Evolutionary conservation across 1,140 invertebrate species (phyloP).

Genomic region (Drosophila bifasciata): DNA sequence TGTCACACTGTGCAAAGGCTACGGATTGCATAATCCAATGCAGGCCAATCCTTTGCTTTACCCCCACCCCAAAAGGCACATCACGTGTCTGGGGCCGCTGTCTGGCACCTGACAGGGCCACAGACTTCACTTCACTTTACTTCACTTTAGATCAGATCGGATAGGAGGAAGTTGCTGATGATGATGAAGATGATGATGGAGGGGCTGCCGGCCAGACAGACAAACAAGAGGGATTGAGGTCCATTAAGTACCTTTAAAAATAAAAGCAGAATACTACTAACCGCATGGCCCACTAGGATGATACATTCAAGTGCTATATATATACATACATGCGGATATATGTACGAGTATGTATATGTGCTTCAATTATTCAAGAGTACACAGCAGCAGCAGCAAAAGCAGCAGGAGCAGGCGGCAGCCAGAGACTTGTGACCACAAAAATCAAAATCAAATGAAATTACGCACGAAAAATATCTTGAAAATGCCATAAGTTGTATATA

Average conservation of each 20-base stretch:
- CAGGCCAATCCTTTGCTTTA: slow-evolving; percentile 1
- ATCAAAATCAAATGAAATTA: slow-evolving; percentile 73
- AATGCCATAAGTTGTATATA: slow-evolving; percentile 74
- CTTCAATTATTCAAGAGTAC: slow-evolving; percentile 75
- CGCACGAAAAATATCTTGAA: slow-evolving; percentile 80
- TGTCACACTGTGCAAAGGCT: slow-evolving; percentile 39
- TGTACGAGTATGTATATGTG: slow-evolving; percentile 12
- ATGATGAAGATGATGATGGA: slow-evolving; percentile 36
- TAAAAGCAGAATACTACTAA: slow-evolving; percentile 76
- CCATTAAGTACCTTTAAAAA: slow-evolving; percentile 83
- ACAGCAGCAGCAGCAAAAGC: slow-evolving; percentile 11
- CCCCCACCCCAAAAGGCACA: slow-evolving; percentile 27
- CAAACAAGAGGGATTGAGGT: slow-evolving; percentile 59
- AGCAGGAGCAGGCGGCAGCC: neutral
- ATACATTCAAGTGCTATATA: slow-evolving; percentile 33
- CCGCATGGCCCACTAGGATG: slow-evolving; percentile 75
- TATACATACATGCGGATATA: slow-evolving; percentile 19
- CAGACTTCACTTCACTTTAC: slow-evolving; percentile 20
- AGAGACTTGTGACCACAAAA: slow-evolving; percentile 39
- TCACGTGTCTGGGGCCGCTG: slow-evolving; percentile 49
- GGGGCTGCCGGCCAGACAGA: slow-evolving; percentile 25
- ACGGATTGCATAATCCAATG: slow-evolving; percentile 59
- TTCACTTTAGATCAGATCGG: slow-evolving; percentile 10
- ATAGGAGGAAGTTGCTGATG: slow-evolving; percentile 47
- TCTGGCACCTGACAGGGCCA: slow-evolving; percentile 64